A percentile compares a stretch with the other conserved stretches of the same genome.
phyloP scores from a whole-genome alignment of 2,113 vertebrate genomes.

The Aegotheles bennettii region DNA sequence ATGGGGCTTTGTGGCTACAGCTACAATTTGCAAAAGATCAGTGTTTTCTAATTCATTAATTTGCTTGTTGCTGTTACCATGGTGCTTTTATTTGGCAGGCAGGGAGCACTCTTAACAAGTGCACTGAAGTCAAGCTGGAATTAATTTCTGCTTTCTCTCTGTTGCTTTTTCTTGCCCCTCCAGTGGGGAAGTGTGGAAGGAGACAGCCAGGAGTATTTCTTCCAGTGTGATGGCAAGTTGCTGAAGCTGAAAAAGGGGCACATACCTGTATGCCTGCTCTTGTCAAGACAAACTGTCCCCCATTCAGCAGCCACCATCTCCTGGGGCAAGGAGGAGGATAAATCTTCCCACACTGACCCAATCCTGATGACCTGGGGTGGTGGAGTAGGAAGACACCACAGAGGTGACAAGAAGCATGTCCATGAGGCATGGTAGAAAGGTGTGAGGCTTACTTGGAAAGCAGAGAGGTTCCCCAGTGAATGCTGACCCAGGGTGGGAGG shows the following conservation, averaged over 20 bases:
- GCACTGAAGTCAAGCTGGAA: conserved; percentile 12
- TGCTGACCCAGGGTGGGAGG: background rate
- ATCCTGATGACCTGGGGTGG: background rate
- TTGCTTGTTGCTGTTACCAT: conserved; percentile 56
- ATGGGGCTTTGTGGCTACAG: background rate
- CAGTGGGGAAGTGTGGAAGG: background rate
- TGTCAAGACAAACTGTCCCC: background rate
- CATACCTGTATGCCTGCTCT: background rate
- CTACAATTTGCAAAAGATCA: conserved; percentile 11
- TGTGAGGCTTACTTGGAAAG: background rate
- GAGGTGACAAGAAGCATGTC: background rate
- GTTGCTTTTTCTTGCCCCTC: background rate
- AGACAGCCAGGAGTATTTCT: background rate
- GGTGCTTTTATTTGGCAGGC: conserved; percentile 40
- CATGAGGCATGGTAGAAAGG: background rate
- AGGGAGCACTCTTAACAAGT: background rate
- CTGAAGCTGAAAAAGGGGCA: background rate
- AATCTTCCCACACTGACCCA: background rate
- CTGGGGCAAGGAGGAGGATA: background rate
- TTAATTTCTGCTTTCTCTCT: background rate
- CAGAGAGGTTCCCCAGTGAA: background rate
- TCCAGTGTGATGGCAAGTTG: background rate
- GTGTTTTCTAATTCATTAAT: conserved; percentile 53
- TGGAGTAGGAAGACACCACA: background rate
- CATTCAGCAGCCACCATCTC: background rate